phyloP scores from a whole-genome alignment of 2,888 invertebrate species.

The Eretmocerus hayati region DNA sequence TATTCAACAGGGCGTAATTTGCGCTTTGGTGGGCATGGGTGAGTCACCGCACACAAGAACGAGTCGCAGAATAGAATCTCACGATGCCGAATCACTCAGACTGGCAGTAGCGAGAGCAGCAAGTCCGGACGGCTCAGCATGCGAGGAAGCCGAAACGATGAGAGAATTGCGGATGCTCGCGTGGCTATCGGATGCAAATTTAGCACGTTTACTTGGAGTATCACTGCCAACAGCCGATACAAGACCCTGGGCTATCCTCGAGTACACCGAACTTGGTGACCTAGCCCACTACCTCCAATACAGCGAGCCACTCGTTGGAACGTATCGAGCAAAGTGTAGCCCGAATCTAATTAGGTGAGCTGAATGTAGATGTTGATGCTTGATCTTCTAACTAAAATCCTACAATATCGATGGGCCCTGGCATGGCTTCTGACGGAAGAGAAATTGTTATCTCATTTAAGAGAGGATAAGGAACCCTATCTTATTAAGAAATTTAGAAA shows the following conservation, averaged over 20 bases:
- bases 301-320: constrained; percentile 42
- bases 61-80: not conserved
- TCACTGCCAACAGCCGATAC: constrained; percentile 51
- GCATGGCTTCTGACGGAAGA: no score
- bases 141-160: constrained; percentile 47
- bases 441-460: no score
- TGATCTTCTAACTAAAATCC: no score
- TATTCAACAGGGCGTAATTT: constrained; percentile 53
- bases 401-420: no score
- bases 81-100: constrained; percentile 32
- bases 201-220: constrained; percentile 60
- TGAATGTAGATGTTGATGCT: no score
- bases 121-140: not conserved
- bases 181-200: constrained; percentile 59
- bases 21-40: constrained; percentile 51
- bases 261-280: constrained; percentile 70
- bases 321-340: constrained; percentile 41
- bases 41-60: constrained; percentile 28
- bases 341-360: constrained; percentile 44
- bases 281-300: constrained; percentile 61
- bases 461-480: no score
- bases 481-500: no score
- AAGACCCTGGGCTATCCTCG: constrained; percentile 63
- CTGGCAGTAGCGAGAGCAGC: constrained; percentile 50
- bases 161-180: constrained; percentile 65